These are phyloP conservation scores for Mus spicilegus DNA, from an alignment of 2,113 vertebrate species.

Conservation along the genomic window DNA sequence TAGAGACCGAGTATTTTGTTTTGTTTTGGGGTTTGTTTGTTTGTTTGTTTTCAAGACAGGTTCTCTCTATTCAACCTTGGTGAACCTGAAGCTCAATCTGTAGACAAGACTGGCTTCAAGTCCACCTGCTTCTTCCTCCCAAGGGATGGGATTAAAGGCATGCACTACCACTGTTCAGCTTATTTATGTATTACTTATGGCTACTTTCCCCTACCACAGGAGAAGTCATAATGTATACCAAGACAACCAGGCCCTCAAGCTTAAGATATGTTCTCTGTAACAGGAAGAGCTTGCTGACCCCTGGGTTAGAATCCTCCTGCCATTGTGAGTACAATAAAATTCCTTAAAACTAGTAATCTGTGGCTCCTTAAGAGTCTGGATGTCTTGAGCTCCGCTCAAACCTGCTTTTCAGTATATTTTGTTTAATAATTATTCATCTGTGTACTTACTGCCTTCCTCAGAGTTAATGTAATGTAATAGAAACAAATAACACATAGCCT, in stretches of 20 bases:
- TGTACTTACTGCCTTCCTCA: not conserved
- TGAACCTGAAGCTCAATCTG: too few relatives aligned
- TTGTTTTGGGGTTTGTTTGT: too few relatives aligned
- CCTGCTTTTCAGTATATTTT: not conserved
- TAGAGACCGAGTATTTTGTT: not conserved
- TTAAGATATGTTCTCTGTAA: not conserved
- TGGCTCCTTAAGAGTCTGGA: not conserved
- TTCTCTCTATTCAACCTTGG: too few relatives aligned
- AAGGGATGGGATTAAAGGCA: too few relatives aligned
- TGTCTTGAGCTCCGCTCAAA: not conserved
- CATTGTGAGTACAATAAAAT: not conserved
- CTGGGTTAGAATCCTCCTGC: not conserved
- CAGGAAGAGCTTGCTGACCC: not conserved
- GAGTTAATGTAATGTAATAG: not conserved
- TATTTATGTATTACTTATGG: not conserved
- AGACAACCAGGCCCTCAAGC: not conserved
- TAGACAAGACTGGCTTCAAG: too few relatives aligned
- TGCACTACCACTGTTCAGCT: not conserved
- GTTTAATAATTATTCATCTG: not conserved
- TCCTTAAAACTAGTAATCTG: not conserved
- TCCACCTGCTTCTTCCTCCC: too few relatives aligned
- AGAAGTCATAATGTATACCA: not conserved
- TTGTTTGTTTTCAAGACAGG: too few relatives aligned
- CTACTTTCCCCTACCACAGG: not conserved
- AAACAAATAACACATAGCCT: not conserved